Evolutionary conservation across 2,797 vertebrate species (phyloP), one percentile per base, ranked within the genome.

Genomic region (Pygocentrus nattereri): DNA sequence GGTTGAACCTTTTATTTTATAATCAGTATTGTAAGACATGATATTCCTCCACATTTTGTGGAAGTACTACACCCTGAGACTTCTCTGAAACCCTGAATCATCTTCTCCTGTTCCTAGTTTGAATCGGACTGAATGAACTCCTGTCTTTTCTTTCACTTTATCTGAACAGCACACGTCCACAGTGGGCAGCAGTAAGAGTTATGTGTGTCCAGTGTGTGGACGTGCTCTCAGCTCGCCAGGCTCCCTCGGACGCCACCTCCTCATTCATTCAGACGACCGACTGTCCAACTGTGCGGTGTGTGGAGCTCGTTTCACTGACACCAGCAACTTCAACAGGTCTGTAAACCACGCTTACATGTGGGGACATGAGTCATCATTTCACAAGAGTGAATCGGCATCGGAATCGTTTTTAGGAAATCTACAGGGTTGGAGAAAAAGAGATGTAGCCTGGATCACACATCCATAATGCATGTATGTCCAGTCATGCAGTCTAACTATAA

Each of bases 221-320:
- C 96, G 98, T 85, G 96, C 97, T 82, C 97, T 99, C 87, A 98
- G 97, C 91, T 99, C 98, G 47, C 97, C 97, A 0, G 97, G 97
- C 82, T 99, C 98, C 10, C 92, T 99, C 27, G 98, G 98, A 69
- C 95, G 97, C 62, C 98, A 99, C 91, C 97, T 99, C 81, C 96
- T 99, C 86, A 99, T 99, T 92, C 98, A 99, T 92, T 98, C 98
- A 0, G 97, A 98, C 89, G 97, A 99, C 93, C 97, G 98, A 86
- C 94, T 97, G 80, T 98, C 98, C 88, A 98, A 99, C 94, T 99
- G 98, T 78, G 98, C 98, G 2, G 97, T 99, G 80, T 99, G 98
- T 67, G 98, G 98, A 58, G 93, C 97, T 31, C 96, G 93, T 87
- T 99, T 99, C 91, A 98, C 97, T 84, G 96, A 96, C 93, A 97